A percentile compares a stretch with the other conserved stretches of the same genome.
These are phyloP conservation scores for Vannuccia rotundouncinata DNA, from an alignment of 2,888 invertebrate species.

Conservation along the genomic window DNA sequence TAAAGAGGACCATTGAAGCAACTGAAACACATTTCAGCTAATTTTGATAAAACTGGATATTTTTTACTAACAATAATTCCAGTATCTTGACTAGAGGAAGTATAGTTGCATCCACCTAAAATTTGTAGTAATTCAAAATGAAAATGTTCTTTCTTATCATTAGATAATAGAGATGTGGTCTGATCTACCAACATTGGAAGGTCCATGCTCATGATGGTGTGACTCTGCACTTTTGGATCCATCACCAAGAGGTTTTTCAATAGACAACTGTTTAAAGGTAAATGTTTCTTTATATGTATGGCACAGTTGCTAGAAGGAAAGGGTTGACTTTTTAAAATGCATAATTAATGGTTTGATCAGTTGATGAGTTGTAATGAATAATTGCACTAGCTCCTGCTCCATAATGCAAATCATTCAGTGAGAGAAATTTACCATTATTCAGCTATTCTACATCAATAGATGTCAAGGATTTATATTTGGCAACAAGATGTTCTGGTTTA, in stretches of 20 bases:
- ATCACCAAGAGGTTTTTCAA: neutral
- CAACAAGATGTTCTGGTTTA: neutral
- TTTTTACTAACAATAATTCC: neutral
- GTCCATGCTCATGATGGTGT: neutral
- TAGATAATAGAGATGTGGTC: neutral
- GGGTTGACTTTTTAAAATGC: neutral
- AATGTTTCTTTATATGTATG: neutral
- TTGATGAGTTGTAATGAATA: neutral
- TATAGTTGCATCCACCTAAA: neutral
- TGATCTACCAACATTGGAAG: neutral
- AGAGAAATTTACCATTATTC: neutral
- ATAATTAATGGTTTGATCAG: neutral
- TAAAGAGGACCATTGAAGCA: neutral
- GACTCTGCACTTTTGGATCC: neutral
- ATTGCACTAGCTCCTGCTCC: neutral
- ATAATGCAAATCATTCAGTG: neutral
- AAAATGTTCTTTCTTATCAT: neutral
- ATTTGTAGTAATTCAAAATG: neutral
- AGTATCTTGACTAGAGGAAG: neutral
- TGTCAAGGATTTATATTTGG: neutral
- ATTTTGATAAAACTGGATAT: neutral
- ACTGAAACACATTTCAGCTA: neutral
- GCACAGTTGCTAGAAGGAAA: neutral
- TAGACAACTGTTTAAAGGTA: neutral
- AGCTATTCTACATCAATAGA: neutral